These are phyloP conservation scores for Cryptotis parvus DNA, from an alignment of 2,113 vertebrate species.

Conservation along the genomic window DNA sequence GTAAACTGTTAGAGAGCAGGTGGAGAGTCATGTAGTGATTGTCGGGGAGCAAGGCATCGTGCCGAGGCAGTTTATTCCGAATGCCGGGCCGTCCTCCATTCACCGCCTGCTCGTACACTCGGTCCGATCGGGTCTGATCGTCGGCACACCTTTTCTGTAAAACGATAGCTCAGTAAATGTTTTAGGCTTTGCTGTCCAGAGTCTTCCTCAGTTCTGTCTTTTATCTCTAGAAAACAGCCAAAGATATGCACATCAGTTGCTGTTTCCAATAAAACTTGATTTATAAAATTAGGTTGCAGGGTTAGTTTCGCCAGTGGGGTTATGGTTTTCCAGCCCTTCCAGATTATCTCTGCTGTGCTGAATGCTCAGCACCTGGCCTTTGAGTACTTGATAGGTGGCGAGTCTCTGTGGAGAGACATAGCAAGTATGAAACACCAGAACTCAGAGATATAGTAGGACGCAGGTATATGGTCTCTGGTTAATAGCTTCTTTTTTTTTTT, in stretches of 20 bases:
- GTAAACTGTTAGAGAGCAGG: not conserved
- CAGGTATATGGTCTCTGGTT: not conserved
- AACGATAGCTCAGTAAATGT: not conserved
- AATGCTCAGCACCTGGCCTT: not conserved
- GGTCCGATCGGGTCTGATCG: not conserved
- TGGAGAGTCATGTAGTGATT: not conserved
- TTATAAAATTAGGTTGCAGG: not conserved
- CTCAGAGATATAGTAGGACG: slow-evolving; percentile 1
- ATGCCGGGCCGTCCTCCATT: not conserved
- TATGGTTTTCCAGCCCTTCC: not conserved
- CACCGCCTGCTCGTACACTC: not conserved
- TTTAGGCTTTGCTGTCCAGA: not conserved
- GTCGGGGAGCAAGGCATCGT: not conserved
- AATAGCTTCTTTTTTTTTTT: too few species aligned
- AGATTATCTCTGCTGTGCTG: not conserved
- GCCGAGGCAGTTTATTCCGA: not conserved
- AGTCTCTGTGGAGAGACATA: not conserved
- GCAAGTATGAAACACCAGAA: not conserved
- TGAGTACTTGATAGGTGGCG: not conserved
- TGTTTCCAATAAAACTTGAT: not conserved
- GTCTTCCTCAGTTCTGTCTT: not conserved
- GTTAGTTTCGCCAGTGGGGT: not conserved
- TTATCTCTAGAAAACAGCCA: not conserved
- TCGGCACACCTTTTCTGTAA: not conserved
- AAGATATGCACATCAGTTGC: not conserved